Evolutionary conservation across 2,113 vertebrate genomes (phyloP), one percentile per base, ranked within the genome.

Genomic region (Perca schrenkii): DNA sequence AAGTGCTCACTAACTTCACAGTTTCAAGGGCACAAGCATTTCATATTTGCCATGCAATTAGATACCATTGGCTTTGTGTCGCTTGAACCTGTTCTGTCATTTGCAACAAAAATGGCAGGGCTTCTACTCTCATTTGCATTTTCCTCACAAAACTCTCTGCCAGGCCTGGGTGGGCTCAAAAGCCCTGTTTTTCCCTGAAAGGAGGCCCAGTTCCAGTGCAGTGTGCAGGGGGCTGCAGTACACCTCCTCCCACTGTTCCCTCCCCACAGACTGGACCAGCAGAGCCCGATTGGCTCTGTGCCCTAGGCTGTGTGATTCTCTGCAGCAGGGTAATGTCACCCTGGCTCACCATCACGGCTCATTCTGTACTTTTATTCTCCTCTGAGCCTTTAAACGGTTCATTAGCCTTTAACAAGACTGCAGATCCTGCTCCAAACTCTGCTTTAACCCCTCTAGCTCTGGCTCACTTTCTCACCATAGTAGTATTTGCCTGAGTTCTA

Each of bases 371-470:
- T 92, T 85, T 79, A 89, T 81, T 87, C 91, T 90, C 76, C 83
- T 84, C 74, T 70, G 68, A 82, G 84, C 86, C 66, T 85, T 83
- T 88, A 91, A 92, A 92, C 82, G 93, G 62, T 91, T 95, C 93
- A 94, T 95, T 94, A 93, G 91, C 68, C 88, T 90, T 90, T 88
- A 94, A 93, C 91, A 91, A 86, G 88, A 84, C 90, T 82, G 76
- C 85, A 86, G 85, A 86, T 81, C 70, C 77, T 52, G 86, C 75
- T 83, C 86, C 64, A 76, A 85, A 74, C 54, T 78, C 88, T 61
- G 52, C 28, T 54, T 90, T 86, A 89, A 92, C 80, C 81, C 77
- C 43, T 68, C 31, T n/a, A 47, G 82, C 64, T 68, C 66, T 17
- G 49, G 34, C 56, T 77, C 60, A 5, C 65, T 53, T 22, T 49